Evolutionary conservation across 1,140 invertebrate genomes (phyloP), one percentile per base, ranked within the genome.

Genomic region (Octopus sinensis): DNA sequence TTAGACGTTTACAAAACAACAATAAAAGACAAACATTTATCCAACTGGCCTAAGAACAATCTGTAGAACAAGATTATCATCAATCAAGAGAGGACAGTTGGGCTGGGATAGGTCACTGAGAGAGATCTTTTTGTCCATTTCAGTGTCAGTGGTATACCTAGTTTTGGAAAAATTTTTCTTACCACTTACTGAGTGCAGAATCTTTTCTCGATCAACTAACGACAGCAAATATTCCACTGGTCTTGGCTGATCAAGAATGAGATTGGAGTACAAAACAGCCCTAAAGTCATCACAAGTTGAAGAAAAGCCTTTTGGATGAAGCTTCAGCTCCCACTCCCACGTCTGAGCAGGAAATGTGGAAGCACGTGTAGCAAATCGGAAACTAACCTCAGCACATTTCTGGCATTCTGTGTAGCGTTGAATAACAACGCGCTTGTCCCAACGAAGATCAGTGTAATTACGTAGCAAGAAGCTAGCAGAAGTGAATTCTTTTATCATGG

Each of bases 141-240:
- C 89, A 51, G 88, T 90, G 81, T 89, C 89, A 43, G 86, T 86
- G 52, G 86, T 87, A 82, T 88, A 90, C 71, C 91, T 82, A 6
- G 90, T 89, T 80, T 92, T 92, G 17, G 90, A 91, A 83, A 92
- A 92, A 78, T 88, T 89, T 79, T 92, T 91, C 83, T 87, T 89
- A 2, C 91, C 91, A 78, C 85, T 86, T 17, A 92, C 88, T 51
- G 90, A 87, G 52, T 88, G 85, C 4, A 91, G 81, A 10, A 91
- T 87, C 82, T 91, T 88, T 73, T 88, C 86, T 6, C 88, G 86
- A 73, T 88, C 87, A 17, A 90, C 89, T 76, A 92, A 82, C 54
- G 90, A 89, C 51, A 92, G 84, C 79, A 91, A 82, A 83, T 89
- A 92, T 82, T 92, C 91, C 53, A 92, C 87, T 7, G 91, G 89